Percentiles rank a stretch among this genome's conserved stretches.
Evolutionary conservation across 2,113 vertebrate species (phyloP).

Genomic region (Ifrita kowaldi): DNA sequence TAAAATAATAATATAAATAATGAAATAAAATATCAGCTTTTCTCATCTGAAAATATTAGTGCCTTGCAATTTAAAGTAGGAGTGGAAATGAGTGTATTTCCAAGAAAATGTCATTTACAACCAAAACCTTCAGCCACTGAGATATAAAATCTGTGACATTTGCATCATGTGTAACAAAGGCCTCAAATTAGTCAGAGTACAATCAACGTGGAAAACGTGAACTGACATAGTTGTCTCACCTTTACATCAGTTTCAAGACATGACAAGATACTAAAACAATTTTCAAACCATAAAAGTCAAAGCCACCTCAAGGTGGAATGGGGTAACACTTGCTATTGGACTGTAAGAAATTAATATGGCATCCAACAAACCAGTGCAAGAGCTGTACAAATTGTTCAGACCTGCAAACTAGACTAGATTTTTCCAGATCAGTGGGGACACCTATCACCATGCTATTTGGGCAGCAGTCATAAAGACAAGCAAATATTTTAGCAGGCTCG

Average conservation of each 20-base stretch:
- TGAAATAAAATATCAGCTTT: not conserved
- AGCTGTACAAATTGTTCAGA: not conserved
- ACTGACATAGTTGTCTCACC: not conserved
- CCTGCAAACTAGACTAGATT: not conserved
- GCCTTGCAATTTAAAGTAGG: not conserved
- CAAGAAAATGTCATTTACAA: not conserved
- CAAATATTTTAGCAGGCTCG: not conserved
- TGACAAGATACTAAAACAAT: not conserved
- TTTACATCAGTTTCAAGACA: not conserved
- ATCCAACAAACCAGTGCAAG: not conserved
- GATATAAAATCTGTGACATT: slow-evolving; percentile 19
- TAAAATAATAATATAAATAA: not conserved
- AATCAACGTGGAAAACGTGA: not conserved
- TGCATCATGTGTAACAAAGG: not conserved
- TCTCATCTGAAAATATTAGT: not conserved
- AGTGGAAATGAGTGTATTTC: not conserved
- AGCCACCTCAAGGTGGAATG: not conserved
- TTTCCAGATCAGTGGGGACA: not conserved
- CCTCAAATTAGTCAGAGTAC: not conserved
- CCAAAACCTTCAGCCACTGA: not conserved
- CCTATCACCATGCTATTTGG: not conserved
- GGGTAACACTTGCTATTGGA: not conserved
- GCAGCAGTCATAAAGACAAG: not conserved
- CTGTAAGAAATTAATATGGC: not conserved
- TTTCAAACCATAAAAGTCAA: not conserved